Base-by-base conservation (phyloP, 1,140 invertebrate genomes). In the Agrypnia vestita region DNA sequence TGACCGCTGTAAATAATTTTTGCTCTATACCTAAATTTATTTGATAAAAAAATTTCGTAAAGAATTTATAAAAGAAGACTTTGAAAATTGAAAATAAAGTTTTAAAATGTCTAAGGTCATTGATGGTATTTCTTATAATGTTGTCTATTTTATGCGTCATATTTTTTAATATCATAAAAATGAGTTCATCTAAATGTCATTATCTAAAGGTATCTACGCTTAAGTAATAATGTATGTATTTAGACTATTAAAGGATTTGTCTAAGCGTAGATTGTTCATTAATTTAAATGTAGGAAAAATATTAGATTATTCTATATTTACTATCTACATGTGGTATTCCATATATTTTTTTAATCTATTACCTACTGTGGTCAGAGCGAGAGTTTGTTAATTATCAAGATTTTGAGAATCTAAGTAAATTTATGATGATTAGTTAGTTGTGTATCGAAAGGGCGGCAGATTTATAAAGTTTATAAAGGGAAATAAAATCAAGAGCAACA, bases 171-270 rank as follows among this genome's bases (percentile, higher is more conserved):
- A 19, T 62, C 59, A 62, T 62, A 11, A 21, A n/a, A 6, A 35
- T 62, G 13, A 71, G n/a, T 17, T 71, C 67, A 71, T 71, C 67
- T 71, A 21, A 49, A 46, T 71, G 67, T 71, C 44, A 49, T 44
- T 25, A 35, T 44, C n/a, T 13, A 44, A 67, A 62, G 25, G 13
- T 62, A 62, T 62, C 35, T 67, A 67, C 15, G 62, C 62, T 67
- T 44, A 67, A 67, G 21, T 67, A 67, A 67, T 67, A 11, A 67
- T 67, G 15, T 67, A 67, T 67, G 43, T 67, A 44, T 67, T 44
- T 67, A 67, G 62, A 67, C 44, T 35, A 44, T 44, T 35, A 8
- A 13, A 62, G 59, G 4, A 11, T 62, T 35, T 35, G 17, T 62
- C 59, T 13, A 25, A 62, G 59, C 25, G 25, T 21, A 62, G 59